phyloP scores from a whole-genome alignment of 2,797 vertebrate genomes.

The Hybognathus amarus region DNA sequence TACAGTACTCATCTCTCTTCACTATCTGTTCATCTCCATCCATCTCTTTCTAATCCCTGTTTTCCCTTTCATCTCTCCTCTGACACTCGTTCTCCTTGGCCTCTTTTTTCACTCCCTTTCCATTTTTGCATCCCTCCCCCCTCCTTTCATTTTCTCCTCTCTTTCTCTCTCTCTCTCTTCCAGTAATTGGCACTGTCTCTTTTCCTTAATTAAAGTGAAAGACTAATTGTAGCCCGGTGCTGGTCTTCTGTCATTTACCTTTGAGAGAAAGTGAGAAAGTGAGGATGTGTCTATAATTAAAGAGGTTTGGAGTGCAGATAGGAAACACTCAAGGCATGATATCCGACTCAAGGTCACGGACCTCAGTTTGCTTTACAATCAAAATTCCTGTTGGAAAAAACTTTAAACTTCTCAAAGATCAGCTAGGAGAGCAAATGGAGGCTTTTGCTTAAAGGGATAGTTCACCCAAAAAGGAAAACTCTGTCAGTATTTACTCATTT shows the following conservation, averaged over 20 bases:
- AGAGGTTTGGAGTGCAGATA: slow-evolving; percentile 49
- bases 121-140: background rate
- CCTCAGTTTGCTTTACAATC: slow-evolving; percentile 5
- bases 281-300: slow-evolving; percentile 57
- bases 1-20: slow-evolving; percentile 28
- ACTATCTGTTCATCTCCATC: slow-evolving; percentile 41
- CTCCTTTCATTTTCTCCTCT: slow-evolving; percentile 36
- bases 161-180: slow-evolving; percentile 23
- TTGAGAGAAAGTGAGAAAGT: slow-evolving; percentile 35
- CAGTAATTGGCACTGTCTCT: slow-evolving; percentile 76
- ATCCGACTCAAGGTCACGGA: slow-evolving; percentile 60
- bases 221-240: slow-evolving; percentile 76
- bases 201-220: slow-evolving; percentile 78
- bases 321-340: slow-evolving; percentile 54
- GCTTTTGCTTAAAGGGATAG: background rate
- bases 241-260: slow-evolving; percentile 75
- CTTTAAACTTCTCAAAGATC: background rate
- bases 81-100: slow-evolving; percentile 23
- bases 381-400: background rate
- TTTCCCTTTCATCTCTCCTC: slow-evolving; percentile 9
- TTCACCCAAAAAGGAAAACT: too few relatives aligned
- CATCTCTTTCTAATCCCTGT: slow-evolving; percentile 7
- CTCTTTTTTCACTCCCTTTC: slow-evolving; percentile 43
- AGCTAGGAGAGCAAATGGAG: background rate
- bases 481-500: too few relatives aligned